phyloP scores from a whole-genome alignment of 2,113 vertebrate genomes.

The Alligator mississippiensis region DNA sequence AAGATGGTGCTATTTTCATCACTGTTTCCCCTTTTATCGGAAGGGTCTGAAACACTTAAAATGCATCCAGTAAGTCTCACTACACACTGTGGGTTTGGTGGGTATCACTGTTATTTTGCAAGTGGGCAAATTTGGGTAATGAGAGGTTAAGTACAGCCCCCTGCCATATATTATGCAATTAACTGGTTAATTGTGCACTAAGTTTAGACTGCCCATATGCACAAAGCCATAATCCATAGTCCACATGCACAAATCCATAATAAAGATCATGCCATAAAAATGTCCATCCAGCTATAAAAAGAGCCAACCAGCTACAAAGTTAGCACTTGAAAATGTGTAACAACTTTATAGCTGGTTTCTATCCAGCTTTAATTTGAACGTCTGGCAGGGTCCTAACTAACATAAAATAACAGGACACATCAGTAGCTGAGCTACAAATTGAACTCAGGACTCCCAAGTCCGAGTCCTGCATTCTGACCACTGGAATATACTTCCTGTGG shows the following conservation, averaged over 20 bases:
- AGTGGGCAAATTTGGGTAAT: slow-evolving; percentile 16
- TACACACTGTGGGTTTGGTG: slow-evolving; percentile 34
- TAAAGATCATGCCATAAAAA: too few species aligned
- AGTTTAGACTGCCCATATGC: too few species aligned
- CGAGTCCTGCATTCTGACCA: neutral
- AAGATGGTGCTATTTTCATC: slow-evolving; percentile 45
- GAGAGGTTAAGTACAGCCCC: neutral
- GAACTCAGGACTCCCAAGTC: neutral
- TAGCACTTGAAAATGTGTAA: too few species aligned
- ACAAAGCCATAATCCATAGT: too few species aligned
- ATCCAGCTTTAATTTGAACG: too few species aligned
- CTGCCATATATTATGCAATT: too few species aligned
- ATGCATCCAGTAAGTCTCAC: neutral
- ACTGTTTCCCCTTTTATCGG: neutral
- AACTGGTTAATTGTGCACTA: too few species aligned
- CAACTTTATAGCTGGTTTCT: too few species aligned
- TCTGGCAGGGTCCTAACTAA: neutral
- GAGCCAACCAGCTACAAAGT: too few species aligned
- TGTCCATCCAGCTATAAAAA: too few species aligned
- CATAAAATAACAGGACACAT: neutral
- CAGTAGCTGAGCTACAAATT: neutral
- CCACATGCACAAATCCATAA: too few species aligned
- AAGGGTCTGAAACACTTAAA: slow-evolving; percentile 23
- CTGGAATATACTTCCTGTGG: neutral
- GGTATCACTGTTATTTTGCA: slow-evolving; percentile 30